These are phyloP conservation scores for Trachymyrmex septentrionalis DNA, from an alignment of 1,140 invertebrate genomes.

Conservation along the genomic window DNA sequence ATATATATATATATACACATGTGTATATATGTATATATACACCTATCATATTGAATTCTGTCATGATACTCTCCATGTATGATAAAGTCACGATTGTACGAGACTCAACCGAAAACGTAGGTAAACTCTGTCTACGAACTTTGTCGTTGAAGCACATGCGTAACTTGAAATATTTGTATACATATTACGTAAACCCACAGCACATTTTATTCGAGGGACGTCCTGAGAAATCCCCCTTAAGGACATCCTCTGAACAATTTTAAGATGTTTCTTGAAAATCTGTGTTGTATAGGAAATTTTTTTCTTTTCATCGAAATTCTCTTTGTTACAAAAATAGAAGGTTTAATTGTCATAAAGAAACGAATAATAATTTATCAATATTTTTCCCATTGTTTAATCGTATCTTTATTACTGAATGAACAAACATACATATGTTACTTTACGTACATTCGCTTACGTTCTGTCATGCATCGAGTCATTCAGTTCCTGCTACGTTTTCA, in stretches of 20 bases:
- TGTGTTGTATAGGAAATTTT: background rate
- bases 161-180: background rate
- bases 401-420: background rate
- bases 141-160: background rate
- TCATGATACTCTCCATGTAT: background rate
- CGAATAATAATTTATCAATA: background rate
- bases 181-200: background rate
- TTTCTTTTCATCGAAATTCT: background rate
- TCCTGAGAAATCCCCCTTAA: too few relatives aligned
- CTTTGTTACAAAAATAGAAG: background rate
- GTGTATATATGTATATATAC: background rate
- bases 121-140: background rate
- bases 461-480: background rate
- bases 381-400: background rate
- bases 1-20: background rate
- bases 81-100: background rate
- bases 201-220: too few relatives aligned
- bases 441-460: background rate
- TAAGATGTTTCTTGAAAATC: too few relatives aligned
- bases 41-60: background rate
- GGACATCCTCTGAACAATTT: too few relatives aligned
- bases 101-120: background rate
- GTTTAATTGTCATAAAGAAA: background rate
- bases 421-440: background rate
- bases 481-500: slow-evolving; percentile 12